A percentile compares a stretch with the other conserved stretches of the same genome.
These are phyloP conservation scores for Cephus spinipes DNA, from an alignment of 2,888 invertebrate genomes.

Conservation along the genomic window DNA sequence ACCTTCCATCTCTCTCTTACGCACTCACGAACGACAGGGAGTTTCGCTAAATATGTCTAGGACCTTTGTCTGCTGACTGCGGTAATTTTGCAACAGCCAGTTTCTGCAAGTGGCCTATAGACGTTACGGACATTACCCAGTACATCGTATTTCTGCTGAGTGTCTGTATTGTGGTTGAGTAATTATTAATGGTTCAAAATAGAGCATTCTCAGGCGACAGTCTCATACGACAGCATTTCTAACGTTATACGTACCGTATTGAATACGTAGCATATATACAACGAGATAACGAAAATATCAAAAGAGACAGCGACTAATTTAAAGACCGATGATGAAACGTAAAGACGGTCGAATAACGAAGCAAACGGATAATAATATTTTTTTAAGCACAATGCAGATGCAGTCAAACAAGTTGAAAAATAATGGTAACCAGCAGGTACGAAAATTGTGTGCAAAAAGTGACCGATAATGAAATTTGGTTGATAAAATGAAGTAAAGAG, in stretches of 20 bases:
- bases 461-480: background rate
- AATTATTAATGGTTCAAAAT: slow-evolving; percentile 29
- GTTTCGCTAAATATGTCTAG: background rate
- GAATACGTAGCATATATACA: slow-evolving; percentile 26
- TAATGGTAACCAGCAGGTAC: background rate
- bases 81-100: background rate
- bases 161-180: slow-evolving; percentile 15
- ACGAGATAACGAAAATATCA: background rate
- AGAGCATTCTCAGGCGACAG: slow-evolving; percentile 50
- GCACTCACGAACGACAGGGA: background rate
- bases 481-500: background rate
- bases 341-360: background rate
- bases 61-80: background rate
- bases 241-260: background rate
- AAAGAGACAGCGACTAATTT: background rate
- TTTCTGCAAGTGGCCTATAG: background rate
- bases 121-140: background rate
- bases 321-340: background rate
- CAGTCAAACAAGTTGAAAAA: background rate
- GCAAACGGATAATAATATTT: background rate
- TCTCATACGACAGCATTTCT: slow-evolving; percentile 25
- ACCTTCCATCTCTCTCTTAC: background rate
- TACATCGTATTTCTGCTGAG: slow-evolving; percentile 1
- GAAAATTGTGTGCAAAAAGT: background rate
- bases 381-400: background rate